Evolutionary conservation across 2,797 vertebrate species (phyloP).

Genomic region (Nannoperca obscura): DNA sequence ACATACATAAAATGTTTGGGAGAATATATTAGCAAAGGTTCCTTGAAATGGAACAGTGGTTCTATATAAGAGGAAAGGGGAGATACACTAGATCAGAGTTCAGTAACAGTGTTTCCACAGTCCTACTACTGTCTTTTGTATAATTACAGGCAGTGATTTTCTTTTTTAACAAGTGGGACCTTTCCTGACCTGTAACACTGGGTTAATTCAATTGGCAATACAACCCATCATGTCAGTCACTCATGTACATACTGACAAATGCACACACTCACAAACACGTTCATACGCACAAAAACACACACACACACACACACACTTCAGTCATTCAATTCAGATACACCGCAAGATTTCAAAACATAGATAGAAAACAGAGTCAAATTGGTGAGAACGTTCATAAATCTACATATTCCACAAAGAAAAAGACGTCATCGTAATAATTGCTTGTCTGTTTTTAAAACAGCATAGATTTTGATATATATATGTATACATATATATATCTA

Average conservation of each 20-base stretch:
- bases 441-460: conserved; percentile 66
- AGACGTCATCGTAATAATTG: conserved; percentile 54
- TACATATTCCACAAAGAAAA: conserved; percentile 67
- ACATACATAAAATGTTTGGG: conserved; percentile 38
- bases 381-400: conserved; percentile 53
- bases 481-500: conserved; percentile 53
- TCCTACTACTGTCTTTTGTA: conserved; percentile 27
- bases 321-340: conserved; percentile 69
- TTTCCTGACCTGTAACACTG: conserved; percentile 71
- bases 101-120: conserved; percentile 38
- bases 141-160: conserved; percentile 66
- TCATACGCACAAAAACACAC: conserved; percentile 22
- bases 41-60: conserved; percentile 58
- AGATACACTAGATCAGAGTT: conserved; percentile 35
- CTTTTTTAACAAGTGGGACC: conserved; percentile 51
- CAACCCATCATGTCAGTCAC: conserved; percentile 64
- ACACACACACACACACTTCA: conserved; percentile 41
- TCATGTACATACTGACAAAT: conserved; percentile 40
- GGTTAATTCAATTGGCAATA: conserved; percentile 71
- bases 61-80: conserved; percentile 57
- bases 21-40: conserved; percentile 64
- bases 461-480: conserved; percentile 29
- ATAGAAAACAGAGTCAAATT: conserved; percentile 75
- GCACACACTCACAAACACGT: conserved; percentile 16
- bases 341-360: conserved; percentile 76